A percentile compares a stretch with the other conserved stretches of the same genome.
Conservation (phyloP, 37 sponge, comb jelly and placozoan genomes). For the Ianthella basta region DNA sequence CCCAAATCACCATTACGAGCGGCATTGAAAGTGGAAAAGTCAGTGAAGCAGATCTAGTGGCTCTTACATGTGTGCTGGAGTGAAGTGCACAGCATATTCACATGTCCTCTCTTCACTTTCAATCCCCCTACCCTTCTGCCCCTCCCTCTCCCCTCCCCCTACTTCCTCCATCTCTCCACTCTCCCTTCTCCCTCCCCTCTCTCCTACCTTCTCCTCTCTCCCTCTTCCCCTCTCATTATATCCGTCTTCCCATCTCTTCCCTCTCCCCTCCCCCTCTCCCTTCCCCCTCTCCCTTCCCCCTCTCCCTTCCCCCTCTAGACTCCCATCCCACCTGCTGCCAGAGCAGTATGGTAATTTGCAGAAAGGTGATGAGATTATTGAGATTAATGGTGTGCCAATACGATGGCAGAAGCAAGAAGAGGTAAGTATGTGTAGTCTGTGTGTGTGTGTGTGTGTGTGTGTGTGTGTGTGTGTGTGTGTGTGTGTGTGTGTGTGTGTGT, state of each 20-base stretch:
- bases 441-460: conserved; percentile 26
- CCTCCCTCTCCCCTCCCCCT: background rate
- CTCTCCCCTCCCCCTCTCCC: background rate
- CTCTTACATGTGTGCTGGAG: background rate
- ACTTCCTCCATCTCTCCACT: background rate
- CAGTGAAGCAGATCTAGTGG: background rate
- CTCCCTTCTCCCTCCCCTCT: conserved; percentile 12
- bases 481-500: conserved; percentile 12
- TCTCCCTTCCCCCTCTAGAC: background rate
- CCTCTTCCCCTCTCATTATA: too few species aligned
- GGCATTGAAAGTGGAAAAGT: conserved; percentile 19
- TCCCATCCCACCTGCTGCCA: conserved; percentile 40
- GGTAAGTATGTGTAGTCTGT: conserved; percentile 33
- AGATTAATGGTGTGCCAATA: conserved; percentile 78
- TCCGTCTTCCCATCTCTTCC: too few species aligned
- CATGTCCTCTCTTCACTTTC: background rate
- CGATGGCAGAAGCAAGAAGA: conserved; percentile 70
- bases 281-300: background rate
- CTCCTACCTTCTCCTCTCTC: conserved; percentile 15
- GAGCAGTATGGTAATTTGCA: conserved; percentile 42
- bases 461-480: conserved; percentile 19
- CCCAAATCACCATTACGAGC: background rate
- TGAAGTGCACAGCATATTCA: background rate
- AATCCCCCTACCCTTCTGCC: background rate
- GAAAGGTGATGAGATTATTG: conserved; percentile 75